Percentiles rank a stretch among this genome's conserved stretches.
Evolutionary conservation across 2,113 vertebrate genomes (phyloP).

Genomic region (Scalopus aquaticus): DNA sequence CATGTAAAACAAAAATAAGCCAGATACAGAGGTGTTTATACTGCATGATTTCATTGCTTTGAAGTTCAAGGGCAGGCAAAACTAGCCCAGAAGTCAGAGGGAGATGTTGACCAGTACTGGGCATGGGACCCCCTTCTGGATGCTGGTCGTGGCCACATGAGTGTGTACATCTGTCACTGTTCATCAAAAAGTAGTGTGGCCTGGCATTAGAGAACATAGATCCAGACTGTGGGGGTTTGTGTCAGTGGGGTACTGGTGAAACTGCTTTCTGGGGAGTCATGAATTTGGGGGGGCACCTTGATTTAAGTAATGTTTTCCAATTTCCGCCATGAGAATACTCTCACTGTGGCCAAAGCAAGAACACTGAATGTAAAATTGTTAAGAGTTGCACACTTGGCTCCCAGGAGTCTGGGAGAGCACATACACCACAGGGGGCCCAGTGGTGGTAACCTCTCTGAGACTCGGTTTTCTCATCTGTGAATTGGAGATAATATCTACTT

Average conservation of each 20-base stretch:
- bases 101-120: neutral
- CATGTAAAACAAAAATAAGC: no score
- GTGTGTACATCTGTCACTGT: neutral
- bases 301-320: fast-evolving
- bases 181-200: no score
- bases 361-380: no score
- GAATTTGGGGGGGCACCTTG: fast-evolving
- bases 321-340: neutral
- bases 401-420: neutral
- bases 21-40: neutral
- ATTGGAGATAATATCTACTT: neutral
- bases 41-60: no score
- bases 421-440: fast-evolving
- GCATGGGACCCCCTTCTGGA: neutral
- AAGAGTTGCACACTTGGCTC: neutral
- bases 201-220: no score
- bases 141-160: neutral
- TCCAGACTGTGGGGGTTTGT: neutral
- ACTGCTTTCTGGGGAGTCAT: neutral
- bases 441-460: neutral
- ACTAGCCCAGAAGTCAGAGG: no score
- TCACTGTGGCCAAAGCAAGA: neutral
- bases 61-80: no score
- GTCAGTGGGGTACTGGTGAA: neutral
- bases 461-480: neutral